Evolutionary conservation across 30 jellyfish, hydroid and myxozoan species (phyloP).

Genomic region (Hydractinia symbiolongicarpus): DNA sequence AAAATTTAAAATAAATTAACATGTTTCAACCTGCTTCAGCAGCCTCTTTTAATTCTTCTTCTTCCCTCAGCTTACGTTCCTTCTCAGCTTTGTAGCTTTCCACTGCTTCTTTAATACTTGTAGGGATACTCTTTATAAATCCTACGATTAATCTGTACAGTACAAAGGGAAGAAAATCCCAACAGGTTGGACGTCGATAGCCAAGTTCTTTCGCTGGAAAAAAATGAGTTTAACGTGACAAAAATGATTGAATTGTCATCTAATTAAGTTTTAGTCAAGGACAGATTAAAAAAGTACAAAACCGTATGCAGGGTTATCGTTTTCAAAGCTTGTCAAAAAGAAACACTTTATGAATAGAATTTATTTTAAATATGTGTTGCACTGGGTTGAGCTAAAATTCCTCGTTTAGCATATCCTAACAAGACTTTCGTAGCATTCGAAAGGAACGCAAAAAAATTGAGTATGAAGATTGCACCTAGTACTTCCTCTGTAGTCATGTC

Average conservation of each 20-base stretch:
- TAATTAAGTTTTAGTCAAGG: not conserved
- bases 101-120: conserved; percentile 23
- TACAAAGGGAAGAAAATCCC: conserved; percentile 67
- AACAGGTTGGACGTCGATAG: conserved; percentile 58
- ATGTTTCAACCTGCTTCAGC: conserved; percentile 20
- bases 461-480: conserved; percentile 37
- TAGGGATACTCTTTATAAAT: conserved; percentile 52
- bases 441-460: too few species aligned
- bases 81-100: conserved; percentile 37
- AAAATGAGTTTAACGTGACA: not conserved
- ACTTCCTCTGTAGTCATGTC: conserved; percentile 35
- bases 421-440: too few species aligned
- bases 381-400: too few species aligned
- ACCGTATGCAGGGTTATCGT: too few species aligned
- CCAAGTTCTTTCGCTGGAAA: conserved; percentile 64
- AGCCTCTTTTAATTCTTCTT: conserved; percentile 42
- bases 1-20: not conserved
- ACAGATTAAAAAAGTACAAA: not conserved
- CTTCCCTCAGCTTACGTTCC: conserved; percentile 50
- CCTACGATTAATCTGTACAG: conserved; percentile 39
- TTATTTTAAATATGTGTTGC: too few species aligned
- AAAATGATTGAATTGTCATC: not conserved
- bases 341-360: too few species aligned
- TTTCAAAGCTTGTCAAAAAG: too few species aligned
- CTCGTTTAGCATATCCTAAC: not conserved